Evolutionary conservation across 1,140 invertebrate genomes (phyloP), one percentile per base, ranked within the genome.

Genomic region (Drosophila sulfurigaster): DNA sequence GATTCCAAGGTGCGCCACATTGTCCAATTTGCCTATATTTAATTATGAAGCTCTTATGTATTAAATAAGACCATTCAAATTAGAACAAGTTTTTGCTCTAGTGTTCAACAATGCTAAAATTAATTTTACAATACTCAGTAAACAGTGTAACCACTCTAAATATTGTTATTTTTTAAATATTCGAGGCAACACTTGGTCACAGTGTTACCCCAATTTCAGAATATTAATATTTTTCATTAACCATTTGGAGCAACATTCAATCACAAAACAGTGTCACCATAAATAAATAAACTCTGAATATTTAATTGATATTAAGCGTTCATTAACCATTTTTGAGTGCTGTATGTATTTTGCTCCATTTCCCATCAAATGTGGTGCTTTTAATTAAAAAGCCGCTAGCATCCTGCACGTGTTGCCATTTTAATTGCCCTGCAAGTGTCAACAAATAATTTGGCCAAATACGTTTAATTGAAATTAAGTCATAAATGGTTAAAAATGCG

Each of bases 381-480:
- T 65, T 58, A 65, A 58, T 65, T 51, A 65, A 69, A 69, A 52
- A 7, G 8, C 20, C 35, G 15, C 8, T 68, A 11, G 45, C 52
- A 58, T 67, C 63, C 45, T 87, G 83, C 80, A 87, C 85, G 83
- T 83, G 83, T 83, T 75, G 81, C 67, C 80, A 88, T 83, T 88
- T 87, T 89, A 87, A 87, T 87, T 89, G 81, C 66, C 71, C 69
- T 64, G 63, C 78, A 83, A 89, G 83, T 83, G 83, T 63, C 78
- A 83, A 83, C 85, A 87, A 89, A 87, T 89, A 87, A 81, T 87
- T 87, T 83, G 66, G 77, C 85, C 85, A 87, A 83, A 87, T 89
- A 75, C 67, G 83, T 69, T 60, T 87, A 88, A 87, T 87, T 87
- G 83, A 87, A 89, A 87, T 87, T 88, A 87, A 89, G 85, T 89